Conservation (phyloP, 2,113 vertebrate genomes). For the Arenaria interpres region DNA sequence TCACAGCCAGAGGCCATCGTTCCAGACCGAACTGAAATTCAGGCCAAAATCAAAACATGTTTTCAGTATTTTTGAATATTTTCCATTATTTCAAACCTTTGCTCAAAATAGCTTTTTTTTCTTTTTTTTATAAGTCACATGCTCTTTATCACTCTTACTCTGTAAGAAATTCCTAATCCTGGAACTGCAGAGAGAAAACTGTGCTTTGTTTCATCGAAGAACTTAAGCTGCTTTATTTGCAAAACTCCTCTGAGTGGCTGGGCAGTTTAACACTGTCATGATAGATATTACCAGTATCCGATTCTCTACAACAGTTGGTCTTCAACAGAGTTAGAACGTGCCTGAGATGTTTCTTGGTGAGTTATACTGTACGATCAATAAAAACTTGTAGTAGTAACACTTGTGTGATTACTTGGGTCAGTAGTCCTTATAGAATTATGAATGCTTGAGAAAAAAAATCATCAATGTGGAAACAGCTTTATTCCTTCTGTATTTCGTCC, state of each 20-base stretch:
- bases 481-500: not conserved
- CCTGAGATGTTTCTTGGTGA: not conserved
- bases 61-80: not conserved
- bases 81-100: not conserved
- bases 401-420: not conserved
- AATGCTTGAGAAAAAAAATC: not conserved
- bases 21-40: not conserved
- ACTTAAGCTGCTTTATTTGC: not conserved
- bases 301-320: not conserved
- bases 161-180: not conserved
- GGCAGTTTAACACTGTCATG: not conserved
- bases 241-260: not conserved
- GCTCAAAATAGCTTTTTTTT: not conserved
- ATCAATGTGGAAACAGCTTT: not conserved
- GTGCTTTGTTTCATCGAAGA: not conserved
- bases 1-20: fast-evolving
- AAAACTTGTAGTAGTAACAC: not conserved
- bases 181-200: not conserved
- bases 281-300: fast-evolving
- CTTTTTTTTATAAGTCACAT: not conserved
- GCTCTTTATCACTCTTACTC: not conserved
- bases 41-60: not conserved
- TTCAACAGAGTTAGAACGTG: not conserved
- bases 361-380: not conserved
- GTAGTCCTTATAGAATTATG: not conserved